Percentiles rank a stretch among this genome's conserved stretches.
phyloP scores from a whole-genome alignment of 2,797 vertebrate species.

The Schizothorax lantsangensis region DNA sequence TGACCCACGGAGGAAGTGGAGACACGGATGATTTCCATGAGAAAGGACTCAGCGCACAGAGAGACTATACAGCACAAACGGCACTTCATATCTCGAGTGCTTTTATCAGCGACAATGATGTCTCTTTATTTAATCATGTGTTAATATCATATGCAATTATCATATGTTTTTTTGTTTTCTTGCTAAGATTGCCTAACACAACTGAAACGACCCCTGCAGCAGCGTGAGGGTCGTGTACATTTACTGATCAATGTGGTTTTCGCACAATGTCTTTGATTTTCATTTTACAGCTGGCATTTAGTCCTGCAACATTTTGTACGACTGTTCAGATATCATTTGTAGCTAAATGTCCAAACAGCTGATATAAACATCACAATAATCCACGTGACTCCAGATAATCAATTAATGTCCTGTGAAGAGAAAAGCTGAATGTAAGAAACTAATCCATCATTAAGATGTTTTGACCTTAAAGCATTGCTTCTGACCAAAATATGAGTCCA shows the following conservation, averaged over 20 bases:
- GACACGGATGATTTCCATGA: constrained; percentile 69
- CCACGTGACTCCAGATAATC: background rate
- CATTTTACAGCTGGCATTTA: too few relatives aligned
- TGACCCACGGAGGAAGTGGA: constrained; percentile 51
- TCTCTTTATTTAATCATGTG: constrained; percentile 71
- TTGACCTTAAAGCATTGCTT: background rate
- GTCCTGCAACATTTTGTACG: too few relatives aligned
- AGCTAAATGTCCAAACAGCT: background rate
- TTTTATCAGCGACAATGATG: constrained; percentile 63
- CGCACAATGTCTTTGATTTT: background rate
- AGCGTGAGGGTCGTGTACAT: background rate
- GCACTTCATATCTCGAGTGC: constrained; percentile 62
- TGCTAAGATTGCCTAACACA: background rate
- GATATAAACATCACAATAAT: background rate
- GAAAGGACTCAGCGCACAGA: constrained; percentile 65
- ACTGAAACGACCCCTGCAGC: background rate
- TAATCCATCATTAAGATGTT: background rate
- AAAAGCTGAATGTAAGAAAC: background rate
- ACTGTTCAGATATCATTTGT: background rate
- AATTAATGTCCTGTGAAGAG: background rate
- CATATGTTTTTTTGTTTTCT: constrained; percentile 55
- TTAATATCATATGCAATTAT: constrained; percentile 65
- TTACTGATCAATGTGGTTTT: background rate
- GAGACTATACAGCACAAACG: constrained; percentile 22
- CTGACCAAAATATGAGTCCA: background rate